Evolutionary conservation across 2,113 vertebrate species (phyloP).

Genomic region (Lophius piscatorius): DNA sequence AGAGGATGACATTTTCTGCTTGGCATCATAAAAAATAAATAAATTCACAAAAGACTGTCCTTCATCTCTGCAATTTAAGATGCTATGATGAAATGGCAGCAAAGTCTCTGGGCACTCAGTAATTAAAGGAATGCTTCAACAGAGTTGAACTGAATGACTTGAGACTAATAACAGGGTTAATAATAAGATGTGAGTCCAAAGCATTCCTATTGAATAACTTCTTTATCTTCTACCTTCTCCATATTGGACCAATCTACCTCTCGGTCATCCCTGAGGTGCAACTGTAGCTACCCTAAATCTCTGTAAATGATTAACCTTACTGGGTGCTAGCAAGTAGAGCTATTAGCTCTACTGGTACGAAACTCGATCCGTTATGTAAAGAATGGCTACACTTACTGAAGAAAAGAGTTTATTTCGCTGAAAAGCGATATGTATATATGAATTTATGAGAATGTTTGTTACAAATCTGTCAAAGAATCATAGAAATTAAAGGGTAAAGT

Average conservation of each 20-base stretch:
- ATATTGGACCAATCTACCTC: constrained; percentile 20
- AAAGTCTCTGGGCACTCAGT: constrained; percentile 24
- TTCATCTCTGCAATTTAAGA: constrained; percentile 45
- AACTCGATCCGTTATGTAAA: constrained; percentile 23
- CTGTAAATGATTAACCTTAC: constrained; percentile 11
- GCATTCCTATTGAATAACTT: constrained; percentile 12
- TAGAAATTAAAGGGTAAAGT: constrained; percentile 43
- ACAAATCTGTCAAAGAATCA: constrained; percentile 16
- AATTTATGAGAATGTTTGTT: constrained; percentile 18
- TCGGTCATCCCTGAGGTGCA: constrained; percentile 17
- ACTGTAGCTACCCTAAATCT: neutral
- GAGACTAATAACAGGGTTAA: constrained; percentile 44
- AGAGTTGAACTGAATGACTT: constrained; percentile 21
- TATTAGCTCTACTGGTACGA: constrained; percentile 14
- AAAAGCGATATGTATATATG: constrained; percentile 13
- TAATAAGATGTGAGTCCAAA: constrained; percentile 28
- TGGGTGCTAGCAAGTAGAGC: too few relatives aligned
- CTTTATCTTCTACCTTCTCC: constrained; percentile 18
- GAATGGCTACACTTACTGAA: neutral
- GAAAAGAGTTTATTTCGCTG: neutral
- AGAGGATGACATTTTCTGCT: constrained; percentile 47
- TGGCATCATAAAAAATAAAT: constrained; percentile 42
- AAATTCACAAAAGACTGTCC: too few relatives aligned
- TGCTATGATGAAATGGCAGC: constrained; percentile 35
- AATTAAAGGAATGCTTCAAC: constrained; percentile 28